A percentile compares a stretch with the other conserved stretches of the same genome.
These are phyloP conservation scores for Macrosiphum euphorbiae DNA, from an alignment of 2,888 invertebrate genomes.

Conservation along the genomic window DNA sequence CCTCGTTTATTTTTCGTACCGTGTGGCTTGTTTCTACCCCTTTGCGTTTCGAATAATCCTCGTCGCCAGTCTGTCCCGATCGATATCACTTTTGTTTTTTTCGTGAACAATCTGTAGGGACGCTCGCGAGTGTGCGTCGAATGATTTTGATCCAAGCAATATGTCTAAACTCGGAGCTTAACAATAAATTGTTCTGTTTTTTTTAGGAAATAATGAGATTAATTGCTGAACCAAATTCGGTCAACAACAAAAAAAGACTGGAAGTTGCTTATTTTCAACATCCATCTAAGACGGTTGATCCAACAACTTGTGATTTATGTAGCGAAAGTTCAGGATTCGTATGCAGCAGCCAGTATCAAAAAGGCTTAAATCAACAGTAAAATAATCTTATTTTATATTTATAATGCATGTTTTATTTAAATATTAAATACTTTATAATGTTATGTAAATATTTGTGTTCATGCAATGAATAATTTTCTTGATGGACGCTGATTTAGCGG, in stretches of 20 bases:
- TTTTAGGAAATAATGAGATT: conserved; percentile 69
- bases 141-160: not conserved
- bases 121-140: not conserved
- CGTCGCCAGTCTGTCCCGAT: not conserved
- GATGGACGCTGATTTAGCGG: conserved; percentile 37
- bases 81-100: not conserved
- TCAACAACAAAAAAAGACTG: conserved; percentile 69
- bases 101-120: not conserved
- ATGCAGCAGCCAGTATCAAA: conserved; percentile 96
- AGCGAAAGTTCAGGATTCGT: conserved; percentile 94
- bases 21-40: not conserved
- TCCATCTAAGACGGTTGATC: conserved; percentile 91
- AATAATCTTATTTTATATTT: conserved; percentile 69
- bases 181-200: not conserved
- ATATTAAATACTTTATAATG: not conserved
- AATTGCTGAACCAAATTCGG: conserved; percentile 42
- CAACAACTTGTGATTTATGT: conserved; percentile 94
- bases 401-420: not conserved
- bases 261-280: conserved; percentile 78
- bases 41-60: not conserved
- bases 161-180: not conserved
- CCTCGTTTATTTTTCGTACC: not conserved
- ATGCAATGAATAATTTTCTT: conserved; percentile 5
- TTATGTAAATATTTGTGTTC: not conserved
- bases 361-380: conserved; percentile 96